phyloP scores from a whole-genome alignment of 2,113 vertebrate species.

The Campylomormyrus tamandua region DNA sequence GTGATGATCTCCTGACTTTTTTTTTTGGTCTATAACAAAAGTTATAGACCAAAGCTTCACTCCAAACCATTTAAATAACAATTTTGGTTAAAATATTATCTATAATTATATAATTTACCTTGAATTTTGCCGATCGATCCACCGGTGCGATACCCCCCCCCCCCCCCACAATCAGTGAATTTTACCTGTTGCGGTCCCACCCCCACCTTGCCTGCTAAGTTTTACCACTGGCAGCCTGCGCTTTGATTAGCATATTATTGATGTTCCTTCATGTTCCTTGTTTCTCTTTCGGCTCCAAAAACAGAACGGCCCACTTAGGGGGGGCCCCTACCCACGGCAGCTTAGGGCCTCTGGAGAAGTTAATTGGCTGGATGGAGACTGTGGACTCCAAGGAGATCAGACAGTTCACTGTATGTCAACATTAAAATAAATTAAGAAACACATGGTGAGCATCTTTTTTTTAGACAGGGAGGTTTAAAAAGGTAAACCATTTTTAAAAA shows the following conservation, averaged over 20 bases:
- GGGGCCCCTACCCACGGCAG: background rate
- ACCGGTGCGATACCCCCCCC: background rate
- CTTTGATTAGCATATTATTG: background rate
- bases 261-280: background rate
- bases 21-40: background rate
- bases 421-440: too few species aligned
- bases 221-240: background rate
- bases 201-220: background rate
- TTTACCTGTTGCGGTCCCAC: background rate
- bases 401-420: background rate
- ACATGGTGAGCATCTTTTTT: too few species aligned
- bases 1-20: background rate
- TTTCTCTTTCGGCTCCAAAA: background rate
- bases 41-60: background rate
- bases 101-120: background rate
- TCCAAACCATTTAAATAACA: background rate
- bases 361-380: background rate
- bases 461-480: background rate
- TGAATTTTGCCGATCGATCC: background rate
- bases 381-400: background rate
- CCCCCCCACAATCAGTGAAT: background rate
- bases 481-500: background rate
- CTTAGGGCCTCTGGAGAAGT: background rate
- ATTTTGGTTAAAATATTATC: background rate
- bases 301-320: background rate